Evolutionary conservation across 2,113 vertebrate genomes (phyloP).

Genomic region (Ranitomeya variabilis): DNA sequence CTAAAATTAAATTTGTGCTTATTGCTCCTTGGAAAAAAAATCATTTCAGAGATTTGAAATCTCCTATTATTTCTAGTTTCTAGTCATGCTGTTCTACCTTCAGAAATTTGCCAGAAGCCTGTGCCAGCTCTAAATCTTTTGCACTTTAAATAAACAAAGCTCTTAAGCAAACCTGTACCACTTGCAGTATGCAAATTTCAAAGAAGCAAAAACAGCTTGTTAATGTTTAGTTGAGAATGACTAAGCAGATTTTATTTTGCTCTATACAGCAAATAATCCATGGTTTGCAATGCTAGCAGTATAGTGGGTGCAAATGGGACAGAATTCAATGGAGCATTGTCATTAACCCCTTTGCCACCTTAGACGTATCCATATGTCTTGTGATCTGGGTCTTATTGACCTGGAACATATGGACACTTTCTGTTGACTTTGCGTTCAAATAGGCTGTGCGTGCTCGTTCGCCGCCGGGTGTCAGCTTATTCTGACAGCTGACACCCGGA

Average conservation of each 20-base stretch:
- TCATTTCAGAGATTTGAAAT: conserved; percentile 1
- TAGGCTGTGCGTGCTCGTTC: too few species aligned
- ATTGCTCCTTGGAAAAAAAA: conserved; percentile 4
- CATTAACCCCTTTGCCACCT: too few species aligned
- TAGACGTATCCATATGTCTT: too few species aligned
- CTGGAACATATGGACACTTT: too few species aligned
- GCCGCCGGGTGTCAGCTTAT: too few species aligned
- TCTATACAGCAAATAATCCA: not conserved
- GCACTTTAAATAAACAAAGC: conserved; percentile 9
- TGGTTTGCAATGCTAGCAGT: conserved; percentile 2
- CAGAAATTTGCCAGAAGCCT: not conserved
- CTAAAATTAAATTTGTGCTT: not conserved
- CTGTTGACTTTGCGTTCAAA: too few species aligned
- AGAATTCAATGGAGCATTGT: not conserved
- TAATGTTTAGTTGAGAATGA: conserved; percentile 3
- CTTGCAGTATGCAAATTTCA: conserved; percentile 11
- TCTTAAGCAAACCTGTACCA: conserved; percentile 25
- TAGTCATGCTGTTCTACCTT: not conserved
- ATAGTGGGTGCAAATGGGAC: not conserved
- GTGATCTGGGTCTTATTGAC: too few species aligned
- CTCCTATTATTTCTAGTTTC: not conserved
- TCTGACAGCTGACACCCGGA: too few species aligned
- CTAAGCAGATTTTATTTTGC: conserved; percentile 11
- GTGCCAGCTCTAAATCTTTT: conserved; percentile 35
- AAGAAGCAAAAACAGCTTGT: conserved; percentile 4